phyloP scores from a whole-genome alignment of 2,888 invertebrate species.

The Leucania comma region DNA sequence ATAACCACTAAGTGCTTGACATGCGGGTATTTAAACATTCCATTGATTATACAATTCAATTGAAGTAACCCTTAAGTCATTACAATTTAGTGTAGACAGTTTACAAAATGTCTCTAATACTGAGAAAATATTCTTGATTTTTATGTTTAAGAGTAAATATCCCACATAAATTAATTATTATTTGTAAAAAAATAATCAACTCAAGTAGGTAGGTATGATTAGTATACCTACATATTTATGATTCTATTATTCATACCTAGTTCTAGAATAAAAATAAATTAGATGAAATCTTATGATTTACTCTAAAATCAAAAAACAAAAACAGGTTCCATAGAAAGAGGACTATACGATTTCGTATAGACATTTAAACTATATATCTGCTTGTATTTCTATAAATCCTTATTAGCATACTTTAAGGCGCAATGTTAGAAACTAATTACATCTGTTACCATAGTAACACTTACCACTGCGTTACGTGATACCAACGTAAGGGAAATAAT shows the following conservation, averaged over 20 bases:
- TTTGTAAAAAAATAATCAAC: too few relatives aligned
- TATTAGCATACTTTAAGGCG: too few relatives aligned
- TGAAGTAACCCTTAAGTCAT: slow-evolving; percentile 16
- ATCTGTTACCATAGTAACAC: slow-evolving; percentile 12
- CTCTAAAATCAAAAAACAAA: neutral
- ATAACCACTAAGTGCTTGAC: slow-evolving; percentile 11
- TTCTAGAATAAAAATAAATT: neutral
- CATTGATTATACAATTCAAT: slow-evolving; percentile 6
- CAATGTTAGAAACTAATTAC: too few relatives aligned
- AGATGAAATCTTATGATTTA: too few relatives aligned
- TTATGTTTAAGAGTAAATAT: too few relatives aligned
- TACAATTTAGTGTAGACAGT: neutral
- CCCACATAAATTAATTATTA: neutral
- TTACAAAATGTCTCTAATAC: neutral
- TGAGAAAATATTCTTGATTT: slow-evolving; percentile 1
- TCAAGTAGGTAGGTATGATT: too few relatives aligned
- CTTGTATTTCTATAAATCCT: neutral
- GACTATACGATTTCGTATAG: too few relatives aligned
- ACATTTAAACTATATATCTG: too few relatives aligned
- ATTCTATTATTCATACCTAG: neutral
- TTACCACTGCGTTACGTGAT: neutral
- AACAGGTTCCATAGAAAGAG: neutral
- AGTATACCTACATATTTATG: neutral
- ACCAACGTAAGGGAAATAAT: neutral
- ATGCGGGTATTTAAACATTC: slow-evolving; percentile 43